These are phyloP conservation scores for Drosophila arawakana DNA, from an alignment of 1,140 invertebrate species.

Conservation along the genomic window DNA sequence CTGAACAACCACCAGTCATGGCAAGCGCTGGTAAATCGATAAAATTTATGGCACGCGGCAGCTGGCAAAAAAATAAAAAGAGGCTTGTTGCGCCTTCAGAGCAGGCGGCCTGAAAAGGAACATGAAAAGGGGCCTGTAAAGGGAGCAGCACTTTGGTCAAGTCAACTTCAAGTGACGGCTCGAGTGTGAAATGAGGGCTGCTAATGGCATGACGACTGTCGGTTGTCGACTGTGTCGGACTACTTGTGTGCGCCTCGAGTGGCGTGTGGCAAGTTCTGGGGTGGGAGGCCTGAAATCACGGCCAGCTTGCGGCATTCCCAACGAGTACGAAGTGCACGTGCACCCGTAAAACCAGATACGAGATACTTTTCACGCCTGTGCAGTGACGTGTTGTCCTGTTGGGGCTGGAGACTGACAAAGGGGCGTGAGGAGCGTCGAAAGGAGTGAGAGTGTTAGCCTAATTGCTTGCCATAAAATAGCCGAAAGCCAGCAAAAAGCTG, in stretches of 20 bases:
- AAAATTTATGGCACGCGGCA: slow-evolving; percentile 81
- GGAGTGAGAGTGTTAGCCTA: not conserved
- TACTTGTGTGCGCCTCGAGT: slow-evolving; percentile 38
- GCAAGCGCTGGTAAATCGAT: slow-evolving; percentile 51
- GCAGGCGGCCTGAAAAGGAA: not conserved
- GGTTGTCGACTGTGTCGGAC: slow-evolving; percentile 2
- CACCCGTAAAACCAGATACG: slow-evolving; percentile 21
- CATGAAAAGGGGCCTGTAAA: not conserved
- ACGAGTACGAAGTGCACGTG: slow-evolving; percentile 46
- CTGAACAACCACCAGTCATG: slow-evolving; percentile 49
- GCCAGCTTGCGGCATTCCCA: slow-evolving; percentile 71
- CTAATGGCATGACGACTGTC: slow-evolving; percentile 66
- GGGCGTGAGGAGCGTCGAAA: not conserved
- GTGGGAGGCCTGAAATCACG: slow-evolving; percentile 54
- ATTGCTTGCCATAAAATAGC: too few species aligned
- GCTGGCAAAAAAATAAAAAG: slow-evolving; percentile 52
- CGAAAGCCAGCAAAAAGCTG: too few species aligned
- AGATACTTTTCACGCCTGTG: slow-evolving; percentile 48
- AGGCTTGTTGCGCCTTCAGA: not conserved
- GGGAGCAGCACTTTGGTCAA: slow-evolving; percentile 49
- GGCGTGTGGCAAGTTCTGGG: slow-evolving; percentile 22
- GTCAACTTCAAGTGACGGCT: slow-evolving; percentile 67
- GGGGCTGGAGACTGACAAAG: not conserved
- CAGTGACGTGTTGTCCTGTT: slow-evolving; percentile 26
- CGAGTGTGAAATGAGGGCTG: slow-evolving; percentile 73